Evolutionary conservation across 2,113 vertebrate genomes (phyloP), one percentile per base, ranked within the genome.

Genomic region (Entelurus aequoreus): DNA sequence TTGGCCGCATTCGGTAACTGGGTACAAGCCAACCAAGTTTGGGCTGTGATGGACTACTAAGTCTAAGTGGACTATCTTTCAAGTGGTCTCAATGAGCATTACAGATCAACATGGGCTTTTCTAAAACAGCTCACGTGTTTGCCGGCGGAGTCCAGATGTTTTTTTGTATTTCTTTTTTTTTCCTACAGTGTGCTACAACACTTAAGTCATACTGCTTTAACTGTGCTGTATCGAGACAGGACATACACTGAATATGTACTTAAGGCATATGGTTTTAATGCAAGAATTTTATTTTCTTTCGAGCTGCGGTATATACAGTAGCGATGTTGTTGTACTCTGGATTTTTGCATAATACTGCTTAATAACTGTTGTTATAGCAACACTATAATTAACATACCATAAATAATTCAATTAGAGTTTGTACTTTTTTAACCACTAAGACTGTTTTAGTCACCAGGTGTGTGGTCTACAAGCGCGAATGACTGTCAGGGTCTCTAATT

Each of bases 21-120:
- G 66, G 65, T 62, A 58, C 52, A 10, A 42, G 40, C 40, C 6
- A 56, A 77, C 67, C 77, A 52, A 63, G 76, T 72, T 72, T 71
- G 72, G 74, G 63, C 70, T 63, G 70, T 78, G 76, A 75, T 76
- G 75, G 74, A 73, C 79, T 81, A 73, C 79, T 81, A 68, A 75
- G 76, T 81, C 75, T 80, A 77, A 81, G 76, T 75, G 70, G 68
- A 80, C 78, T 54, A 65, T 67, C 66, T 38, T 48, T 28, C 8
- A 44, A 10, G 42, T 44, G 42, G 42, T 10, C 42, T 78, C n/a
- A 68, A 74, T 82, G 74, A 72, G 67, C 72, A 71, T 82, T 80
- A 67, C 63, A 75, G 66, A 74, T 62, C 60, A 68, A 72, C 65
- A 68, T 48, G 59, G 71, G 74, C 64, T 46, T 46, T 46, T 46